These are phyloP conservation scores for Cydia strobilella DNA, from an alignment of 1,140 invertebrate genomes.

Conservation along the genomic window DNA sequence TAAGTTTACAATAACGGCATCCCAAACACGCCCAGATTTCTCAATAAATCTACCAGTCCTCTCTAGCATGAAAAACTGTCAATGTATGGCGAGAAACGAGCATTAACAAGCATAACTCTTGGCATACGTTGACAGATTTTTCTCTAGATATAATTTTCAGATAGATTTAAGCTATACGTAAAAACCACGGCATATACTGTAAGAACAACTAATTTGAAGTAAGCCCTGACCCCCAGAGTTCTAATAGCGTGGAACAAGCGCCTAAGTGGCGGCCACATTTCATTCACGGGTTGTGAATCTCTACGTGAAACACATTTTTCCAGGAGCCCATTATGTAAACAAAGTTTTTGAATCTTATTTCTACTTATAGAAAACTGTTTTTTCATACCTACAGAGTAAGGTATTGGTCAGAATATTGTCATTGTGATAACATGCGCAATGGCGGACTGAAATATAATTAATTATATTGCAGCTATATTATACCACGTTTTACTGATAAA, in stretches of 20 bases:
- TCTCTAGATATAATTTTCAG: no score
- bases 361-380: background rate
- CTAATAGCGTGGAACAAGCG: constrained; percentile 30
- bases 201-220: constrained; percentile 12
- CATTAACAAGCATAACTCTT: no score
- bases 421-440: no score
- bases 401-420: no score
- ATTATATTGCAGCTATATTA: no score
- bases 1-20: no score
- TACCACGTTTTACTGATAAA: background rate
- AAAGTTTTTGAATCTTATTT: background rate
- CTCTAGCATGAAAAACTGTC: no score
- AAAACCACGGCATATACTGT: background rate
- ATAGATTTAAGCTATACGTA: background rate
- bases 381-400: background rate
- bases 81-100: no score
- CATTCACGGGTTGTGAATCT: constrained; percentile 21
- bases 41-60: no score
- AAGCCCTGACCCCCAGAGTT: constrained; percentile 3
- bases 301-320: constrained; percentile 14
- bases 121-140: no score
- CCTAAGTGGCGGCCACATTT: constrained; percentile 29
- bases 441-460: no score
- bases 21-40: no score
- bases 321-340: constrained; percentile 15